These are phyloP conservation scores for Strigamia crassipes DNA, from an alignment of 2,888 invertebrate species.

Conservation along the genomic window DNA sequence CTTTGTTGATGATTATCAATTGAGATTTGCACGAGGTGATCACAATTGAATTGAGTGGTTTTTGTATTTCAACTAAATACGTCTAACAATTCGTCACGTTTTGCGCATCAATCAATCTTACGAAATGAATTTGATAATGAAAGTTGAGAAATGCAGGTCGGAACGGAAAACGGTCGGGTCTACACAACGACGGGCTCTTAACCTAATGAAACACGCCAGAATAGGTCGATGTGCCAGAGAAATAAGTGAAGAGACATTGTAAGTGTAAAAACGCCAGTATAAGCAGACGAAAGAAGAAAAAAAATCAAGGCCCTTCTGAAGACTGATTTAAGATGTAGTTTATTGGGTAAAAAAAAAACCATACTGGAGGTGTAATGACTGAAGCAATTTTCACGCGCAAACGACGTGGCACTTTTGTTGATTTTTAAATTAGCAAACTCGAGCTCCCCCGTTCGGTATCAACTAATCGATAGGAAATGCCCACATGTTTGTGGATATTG, in stretches of 20 bases:
- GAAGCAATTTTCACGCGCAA: not conserved
- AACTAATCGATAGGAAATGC: constrained; percentile 22
- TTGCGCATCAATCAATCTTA: not conserved
- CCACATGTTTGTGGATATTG: constrained; percentile 26
- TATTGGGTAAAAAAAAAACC: no score
- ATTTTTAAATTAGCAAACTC: constrained; percentile 23
- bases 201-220: constrained; percentile 13
- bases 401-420: constrained; percentile 5
- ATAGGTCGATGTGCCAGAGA: not conserved
- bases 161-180: not conserved
- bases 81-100: not conserved
- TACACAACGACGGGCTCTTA: not conserved
- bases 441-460: not conserved
- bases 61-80: not conserved
- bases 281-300: not conserved
- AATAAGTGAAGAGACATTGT: constrained; percentile 26
- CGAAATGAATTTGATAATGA: constrained; percentile 10
- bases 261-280: not conserved
- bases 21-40: no score
- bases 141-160: not conserved
- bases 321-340: not conserved
- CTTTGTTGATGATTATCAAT: no score
- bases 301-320: not conserved
- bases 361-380: not conserved
- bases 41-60: not conserved